Conservation (phyloP, 2,888 invertebrate species). For the Octonoba sinensis region DNA sequence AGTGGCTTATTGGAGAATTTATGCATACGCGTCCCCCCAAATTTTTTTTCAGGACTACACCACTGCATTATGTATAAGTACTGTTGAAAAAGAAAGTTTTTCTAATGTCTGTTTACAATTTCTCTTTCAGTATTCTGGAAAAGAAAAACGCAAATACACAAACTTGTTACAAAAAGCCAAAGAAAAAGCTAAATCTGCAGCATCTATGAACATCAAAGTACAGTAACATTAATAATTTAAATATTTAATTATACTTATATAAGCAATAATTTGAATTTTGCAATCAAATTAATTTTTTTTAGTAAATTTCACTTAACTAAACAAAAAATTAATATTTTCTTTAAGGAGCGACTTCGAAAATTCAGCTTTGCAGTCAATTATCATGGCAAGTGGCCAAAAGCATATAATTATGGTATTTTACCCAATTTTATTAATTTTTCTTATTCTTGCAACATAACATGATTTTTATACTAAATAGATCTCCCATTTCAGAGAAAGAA, state of each 20-base stretch:
- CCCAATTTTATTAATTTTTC: background rate
- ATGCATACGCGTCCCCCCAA: too few relatives aligned
- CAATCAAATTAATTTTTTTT: background rate
- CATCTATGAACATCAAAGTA: slow-evolving; percentile 35
- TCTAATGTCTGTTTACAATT: background rate
- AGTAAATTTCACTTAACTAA: too few relatives aligned
- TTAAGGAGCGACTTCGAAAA: slow-evolving; percentile 4
- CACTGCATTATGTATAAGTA: too few relatives aligned
- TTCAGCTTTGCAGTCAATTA: slow-evolving; percentile 9
- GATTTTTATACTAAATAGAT: background rate
- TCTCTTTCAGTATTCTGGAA: background rate
- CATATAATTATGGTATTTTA: background rate
- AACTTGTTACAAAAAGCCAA: slow-evolving; percentile 18
- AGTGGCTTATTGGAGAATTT: too few relatives aligned
- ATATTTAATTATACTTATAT: background rate
- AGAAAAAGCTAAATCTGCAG: slow-evolving; percentile 21
- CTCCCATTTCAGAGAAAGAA: background rate
- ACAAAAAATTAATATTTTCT: background rate
- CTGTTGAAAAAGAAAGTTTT: background rate
- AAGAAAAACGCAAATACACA: slow-evolving; percentile 2
- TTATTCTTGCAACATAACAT: background rate
- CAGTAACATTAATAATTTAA: background rate
- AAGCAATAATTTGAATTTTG: background rate
- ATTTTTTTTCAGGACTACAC: too few relatives aligned
- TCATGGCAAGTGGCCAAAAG: slow-evolving; percentile 2